phyloP scores from a whole-genome alignment of 2,113 vertebrate species.

The Nothocercus nigrocapillus region DNA sequence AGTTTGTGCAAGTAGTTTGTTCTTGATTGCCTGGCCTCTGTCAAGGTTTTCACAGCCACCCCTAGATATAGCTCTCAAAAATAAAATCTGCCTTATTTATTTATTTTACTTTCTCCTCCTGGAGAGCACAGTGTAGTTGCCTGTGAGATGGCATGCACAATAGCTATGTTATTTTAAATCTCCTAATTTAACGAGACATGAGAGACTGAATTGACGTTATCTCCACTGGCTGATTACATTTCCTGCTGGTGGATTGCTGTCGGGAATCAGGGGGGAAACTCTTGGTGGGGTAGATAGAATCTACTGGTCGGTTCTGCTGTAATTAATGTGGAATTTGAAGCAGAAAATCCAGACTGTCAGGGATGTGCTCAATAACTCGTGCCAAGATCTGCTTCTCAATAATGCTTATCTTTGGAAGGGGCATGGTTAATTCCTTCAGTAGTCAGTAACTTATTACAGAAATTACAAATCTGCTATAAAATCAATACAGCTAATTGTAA shows the following conservation, averaged over 20 bases:
- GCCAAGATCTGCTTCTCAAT: constrained; percentile 55
- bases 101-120: neutral
- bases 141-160: neutral
- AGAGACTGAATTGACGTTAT: neutral
- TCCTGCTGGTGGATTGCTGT: constrained; percentile 27
- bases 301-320: constrained; percentile 74
- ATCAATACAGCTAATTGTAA: constrained; percentile 82
- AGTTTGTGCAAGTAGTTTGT: neutral
- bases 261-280: constrained; percentile 27
- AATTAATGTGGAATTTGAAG: constrained; percentile 85
- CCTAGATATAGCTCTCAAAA: neutral
- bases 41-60: neutral
- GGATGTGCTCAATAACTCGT: constrained; percentile 76
- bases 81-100: neutral
- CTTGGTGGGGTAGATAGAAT: constrained; percentile 63
- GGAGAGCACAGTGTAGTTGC: neutral
- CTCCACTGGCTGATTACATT: neutral
- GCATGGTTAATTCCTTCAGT: constrained; percentile 71
- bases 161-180: neutral
- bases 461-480: constrained; percentile 74
- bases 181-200: neutral
- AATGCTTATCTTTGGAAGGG: constrained; percentile 73
- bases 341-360: constrained; percentile 70
- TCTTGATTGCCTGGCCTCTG: neutral
- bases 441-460: constrained; percentile 75